Evolutionary conservation across 1,140 invertebrate genomes (phyloP).

Genomic region (Drosophila parabipectinata): DNA sequence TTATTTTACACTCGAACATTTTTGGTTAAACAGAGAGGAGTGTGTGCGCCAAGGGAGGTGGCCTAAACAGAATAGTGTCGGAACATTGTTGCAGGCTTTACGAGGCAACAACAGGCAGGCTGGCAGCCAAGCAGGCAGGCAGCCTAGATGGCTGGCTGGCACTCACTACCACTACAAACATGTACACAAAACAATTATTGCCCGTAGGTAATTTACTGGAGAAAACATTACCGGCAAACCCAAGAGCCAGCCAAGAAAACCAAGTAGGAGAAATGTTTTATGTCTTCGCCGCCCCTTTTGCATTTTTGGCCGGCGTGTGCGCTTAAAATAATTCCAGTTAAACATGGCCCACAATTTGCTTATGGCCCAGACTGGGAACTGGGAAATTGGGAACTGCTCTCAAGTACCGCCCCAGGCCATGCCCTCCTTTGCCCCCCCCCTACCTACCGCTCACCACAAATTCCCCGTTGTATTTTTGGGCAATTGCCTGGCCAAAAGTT

Average conservation of each 20-base stretch:
- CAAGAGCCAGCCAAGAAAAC: conserved; percentile 14
- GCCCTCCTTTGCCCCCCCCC: neutral
- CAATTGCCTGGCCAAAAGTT: conserved; percentile 64
- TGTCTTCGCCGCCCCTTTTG: conserved; percentile 27
- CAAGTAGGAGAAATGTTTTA: conserved; percentile 61
- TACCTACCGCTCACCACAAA: neutral
- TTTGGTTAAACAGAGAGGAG: conserved; percentile 17
- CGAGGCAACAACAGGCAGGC: conserved; percentile 11
- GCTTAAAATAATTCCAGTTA: conserved; percentile 77
- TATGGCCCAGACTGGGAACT: conserved; percentile 32
- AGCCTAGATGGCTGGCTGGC: neutral
- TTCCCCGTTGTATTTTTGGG: conserved; percentile 37
- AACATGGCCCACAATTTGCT: conserved; percentile 73
- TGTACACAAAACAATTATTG: conserved; percentile 79
- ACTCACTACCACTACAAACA: conserved; percentile 19
- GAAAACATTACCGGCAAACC: conserved; percentile 55
- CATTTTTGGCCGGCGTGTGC: conserved; percentile 24
- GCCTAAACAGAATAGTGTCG: conserved; percentile 1
- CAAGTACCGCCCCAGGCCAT: neutral
- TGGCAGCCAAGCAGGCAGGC: neutral
- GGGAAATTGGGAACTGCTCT: neutral
- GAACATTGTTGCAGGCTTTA: conserved; percentile 44
- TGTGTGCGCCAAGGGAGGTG: neutral
- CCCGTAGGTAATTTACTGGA: conserved; percentile 75
- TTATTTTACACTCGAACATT: conserved; percentile 46